phyloP scores from a whole-genome alignment of 2,888 invertebrate genomes.

The Nomada fabriciana region DNA sequence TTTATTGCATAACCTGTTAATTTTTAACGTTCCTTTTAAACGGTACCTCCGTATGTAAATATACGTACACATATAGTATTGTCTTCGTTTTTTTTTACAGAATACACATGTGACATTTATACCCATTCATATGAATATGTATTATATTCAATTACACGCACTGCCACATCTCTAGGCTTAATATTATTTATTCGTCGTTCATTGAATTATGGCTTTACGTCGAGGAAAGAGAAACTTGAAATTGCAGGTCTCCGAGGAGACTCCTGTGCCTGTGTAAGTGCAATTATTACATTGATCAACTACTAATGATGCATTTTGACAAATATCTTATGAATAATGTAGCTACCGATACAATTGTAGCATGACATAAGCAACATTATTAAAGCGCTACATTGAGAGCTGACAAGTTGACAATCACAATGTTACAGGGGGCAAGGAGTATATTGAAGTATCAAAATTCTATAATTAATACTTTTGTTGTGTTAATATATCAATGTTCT shows the following conservation, averaged over 20 bases:
- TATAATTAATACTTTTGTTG: no score
- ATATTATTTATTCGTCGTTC: conserved; percentile 35
- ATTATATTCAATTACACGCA: conserved; percentile 34
- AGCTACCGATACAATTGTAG: background rate
- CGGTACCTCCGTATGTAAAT: background rate
- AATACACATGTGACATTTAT: conserved; percentile 20
- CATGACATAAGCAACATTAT: background rate
- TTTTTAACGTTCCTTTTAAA: conserved; percentile 13
- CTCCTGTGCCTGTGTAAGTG: conserved; percentile 85
- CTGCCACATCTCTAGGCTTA: conserved; percentile 34
- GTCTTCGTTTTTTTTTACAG: conserved; percentile 50
- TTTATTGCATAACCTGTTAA: conserved; percentile 45
- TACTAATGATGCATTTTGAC: background rate
- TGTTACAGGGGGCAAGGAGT: no score
- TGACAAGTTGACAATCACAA: no score
- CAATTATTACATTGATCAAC: background rate
- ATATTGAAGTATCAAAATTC: no score
- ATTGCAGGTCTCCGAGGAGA: conserved; percentile 85
- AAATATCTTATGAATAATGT: conserved; percentile 3
- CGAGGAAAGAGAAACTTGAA: conserved; percentile 84
- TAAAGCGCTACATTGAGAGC: no score
- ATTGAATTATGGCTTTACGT: conserved; percentile 78
- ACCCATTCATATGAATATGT: conserved; percentile 45
- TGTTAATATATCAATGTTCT: no score
- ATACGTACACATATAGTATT: background rate